These are phyloP conservation scores for Hephaestus fuliginosus DNA, from an alignment of 2,797 vertebrate species.

Conservation along the genomic window DNA sequence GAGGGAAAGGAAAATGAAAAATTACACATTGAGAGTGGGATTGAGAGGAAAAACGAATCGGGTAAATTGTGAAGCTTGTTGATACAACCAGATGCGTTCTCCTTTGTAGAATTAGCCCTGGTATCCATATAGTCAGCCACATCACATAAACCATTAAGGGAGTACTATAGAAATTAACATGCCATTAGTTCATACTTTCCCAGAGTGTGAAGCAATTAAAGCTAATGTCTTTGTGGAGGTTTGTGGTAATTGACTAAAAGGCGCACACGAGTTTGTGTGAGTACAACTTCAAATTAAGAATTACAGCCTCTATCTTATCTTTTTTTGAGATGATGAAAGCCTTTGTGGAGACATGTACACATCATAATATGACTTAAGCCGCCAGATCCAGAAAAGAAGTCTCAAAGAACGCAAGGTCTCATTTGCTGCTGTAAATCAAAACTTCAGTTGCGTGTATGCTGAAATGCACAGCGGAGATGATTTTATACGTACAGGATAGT, in stretches of 20 bases:
- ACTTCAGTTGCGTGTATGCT: conserved; percentile 26
- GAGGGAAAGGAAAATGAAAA: neutral
- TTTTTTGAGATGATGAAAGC: conserved; percentile 26
- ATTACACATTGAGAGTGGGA: neutral
- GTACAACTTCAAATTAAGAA: conserved; percentile 45
- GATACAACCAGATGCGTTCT: conserved; percentile 15
- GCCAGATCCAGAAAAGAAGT: neutral
- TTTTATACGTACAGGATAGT: conserved; percentile 17
- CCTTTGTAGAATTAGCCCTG: too few relatives aligned
- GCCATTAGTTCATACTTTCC: conserved; percentile 59
- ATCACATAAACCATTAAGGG: conserved; percentile 54
- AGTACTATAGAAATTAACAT: conserved; percentile 61
- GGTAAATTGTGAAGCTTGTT: conserved; percentile 39
- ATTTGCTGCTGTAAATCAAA: conserved; percentile 44
- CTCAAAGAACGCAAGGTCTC: conserved; percentile 28
- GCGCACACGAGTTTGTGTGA: conserved; percentile 33
- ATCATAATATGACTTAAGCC: conserved; percentile 11
- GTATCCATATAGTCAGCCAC: too few relatives aligned
- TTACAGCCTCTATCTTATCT: neutral
- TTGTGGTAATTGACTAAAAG: conserved; percentile 54
- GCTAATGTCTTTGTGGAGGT: conserved; percentile 58
- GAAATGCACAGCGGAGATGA: conserved; percentile 14
- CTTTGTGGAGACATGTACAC: neutral
- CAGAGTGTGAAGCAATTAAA: conserved; percentile 59
- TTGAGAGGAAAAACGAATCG: neutral